A percentile compares a stretch with the other conserved stretches of the same genome.
These are phyloP conservation scores for Chaetops frenatus DNA, from an alignment of 2,113 vertebrate genomes.

Conservation along the genomic window DNA sequence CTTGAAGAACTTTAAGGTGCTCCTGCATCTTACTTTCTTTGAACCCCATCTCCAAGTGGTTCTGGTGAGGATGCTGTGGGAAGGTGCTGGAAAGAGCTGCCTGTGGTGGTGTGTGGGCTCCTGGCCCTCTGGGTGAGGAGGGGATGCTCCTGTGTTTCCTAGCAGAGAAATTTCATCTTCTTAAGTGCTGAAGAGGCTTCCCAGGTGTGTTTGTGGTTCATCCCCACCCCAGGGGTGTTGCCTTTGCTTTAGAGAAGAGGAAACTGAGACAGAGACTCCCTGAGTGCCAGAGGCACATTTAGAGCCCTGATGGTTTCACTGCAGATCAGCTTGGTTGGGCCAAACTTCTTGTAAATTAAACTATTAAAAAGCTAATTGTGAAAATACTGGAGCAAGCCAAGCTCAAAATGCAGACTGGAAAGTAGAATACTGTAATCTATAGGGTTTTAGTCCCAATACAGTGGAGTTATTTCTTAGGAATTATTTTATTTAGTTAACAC, in stretches of 20 bases:
- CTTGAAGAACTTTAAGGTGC: neutral
- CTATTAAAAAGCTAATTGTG: neutral
- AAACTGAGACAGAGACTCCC: neutral
- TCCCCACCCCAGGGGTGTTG: neutral
- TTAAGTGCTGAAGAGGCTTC: neutral
- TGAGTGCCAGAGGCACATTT: neutral
- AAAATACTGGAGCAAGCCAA: neutral
- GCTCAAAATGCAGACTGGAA: neutral
- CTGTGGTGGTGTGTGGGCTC: rapidly evolving
- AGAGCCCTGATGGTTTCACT: neutral
- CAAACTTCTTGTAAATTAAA: neutral
- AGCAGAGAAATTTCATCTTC: neutral
- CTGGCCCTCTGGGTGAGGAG: neutral
- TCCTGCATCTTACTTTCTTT: neutral
- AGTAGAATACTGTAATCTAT: neutral
- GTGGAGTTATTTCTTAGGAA: neutral
- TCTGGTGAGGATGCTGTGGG: neutral
- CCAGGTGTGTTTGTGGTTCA: neutral
- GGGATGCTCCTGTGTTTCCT: neutral
- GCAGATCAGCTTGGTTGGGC: neutral
- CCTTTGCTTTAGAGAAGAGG: neutral
- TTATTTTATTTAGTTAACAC: neutral
- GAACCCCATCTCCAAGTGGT: rapidly evolving
- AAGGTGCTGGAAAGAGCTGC: neutral
- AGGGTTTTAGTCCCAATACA: rapidly evolving